Evolutionary conservation across 2,888 invertebrate species (phyloP).

Genomic region (Gnatocerus cornutus): DNA sequence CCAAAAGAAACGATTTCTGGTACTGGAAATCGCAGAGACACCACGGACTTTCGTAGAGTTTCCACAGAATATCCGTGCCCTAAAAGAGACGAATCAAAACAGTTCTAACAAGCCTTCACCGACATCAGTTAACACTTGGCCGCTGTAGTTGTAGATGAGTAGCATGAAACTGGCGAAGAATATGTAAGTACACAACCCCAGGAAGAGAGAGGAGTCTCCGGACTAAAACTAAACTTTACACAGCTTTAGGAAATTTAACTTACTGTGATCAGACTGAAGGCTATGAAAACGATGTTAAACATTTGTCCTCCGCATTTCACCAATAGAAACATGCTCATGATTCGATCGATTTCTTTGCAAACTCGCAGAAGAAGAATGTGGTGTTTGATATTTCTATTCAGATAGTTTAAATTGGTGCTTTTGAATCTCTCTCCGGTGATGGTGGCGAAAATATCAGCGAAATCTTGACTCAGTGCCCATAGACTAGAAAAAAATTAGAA

Average conservation of each 20-base stretch:
- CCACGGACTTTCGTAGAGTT: constrained; percentile 10
- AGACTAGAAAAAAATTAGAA: constrained; percentile 1
- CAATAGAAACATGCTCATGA: constrained; percentile 7
- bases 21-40: neutral
- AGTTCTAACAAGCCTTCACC: neutral
- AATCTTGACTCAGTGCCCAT: neutral
- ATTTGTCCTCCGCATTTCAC: constrained; percentile 2
- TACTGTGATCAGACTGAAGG: constrained; percentile 3
- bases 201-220: neutral
- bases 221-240: neutral
- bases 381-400: constrained; percentile 13
- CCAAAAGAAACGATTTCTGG: constrained; percentile 3
- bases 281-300: constrained; percentile 12
- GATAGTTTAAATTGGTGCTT: neutral
- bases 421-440: neutral
- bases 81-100: neutral
- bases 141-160: neutral
- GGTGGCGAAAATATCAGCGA: neutral
- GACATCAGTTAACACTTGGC: neutral
- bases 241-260: neutral
- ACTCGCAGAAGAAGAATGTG: neutral
- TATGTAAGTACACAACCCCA: neutral
- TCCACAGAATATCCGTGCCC: constrained; percentile 11
- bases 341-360: neutral
- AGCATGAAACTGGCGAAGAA: neutral